Evolutionary conservation across 2,888 invertebrate genomes (phyloP).

Genomic region (Tortrix viridana): DNA sequence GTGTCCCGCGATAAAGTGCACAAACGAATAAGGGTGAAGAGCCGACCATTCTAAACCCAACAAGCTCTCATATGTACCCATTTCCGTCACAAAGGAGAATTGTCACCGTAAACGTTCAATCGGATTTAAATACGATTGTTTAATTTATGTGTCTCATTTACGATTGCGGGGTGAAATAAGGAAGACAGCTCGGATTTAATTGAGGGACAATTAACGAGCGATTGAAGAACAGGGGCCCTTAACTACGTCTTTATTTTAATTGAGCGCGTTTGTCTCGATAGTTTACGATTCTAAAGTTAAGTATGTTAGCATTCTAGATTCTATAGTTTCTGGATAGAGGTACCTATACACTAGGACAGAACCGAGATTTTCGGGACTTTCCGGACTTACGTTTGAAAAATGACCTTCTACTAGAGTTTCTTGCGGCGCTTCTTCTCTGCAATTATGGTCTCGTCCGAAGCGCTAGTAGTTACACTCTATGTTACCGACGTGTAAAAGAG

Average conservation of each 20-base stretch:
- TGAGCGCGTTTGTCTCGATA: slow-evolving; percentile 7
- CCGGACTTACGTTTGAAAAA: no score
- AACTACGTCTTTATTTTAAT: slow-evolving; percentile 22
- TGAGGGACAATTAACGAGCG: slow-evolving; percentile 33
- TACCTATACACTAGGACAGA: no score
- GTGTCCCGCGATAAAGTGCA: no score
- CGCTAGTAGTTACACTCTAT: no score
- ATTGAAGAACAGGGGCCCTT: slow-evolving; percentile 32
- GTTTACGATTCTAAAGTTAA: slow-evolving; percentile 4
- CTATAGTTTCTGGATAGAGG: no score
- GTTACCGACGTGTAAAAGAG: no score
- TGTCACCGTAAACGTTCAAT: slow-evolving; percentile 35
- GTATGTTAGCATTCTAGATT: not conserved
- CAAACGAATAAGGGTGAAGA: no score
- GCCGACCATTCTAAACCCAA: no score
- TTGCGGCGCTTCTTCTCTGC: no score
- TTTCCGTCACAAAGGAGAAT: slow-evolving; percentile 36
- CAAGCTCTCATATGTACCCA: slow-evolving; percentile 22
- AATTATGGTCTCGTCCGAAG: no score
- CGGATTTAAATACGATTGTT: slow-evolving; percentile 35
- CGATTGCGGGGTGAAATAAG: slow-evolving; percentile 27
- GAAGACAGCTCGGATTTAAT: slow-evolving; percentile 34
- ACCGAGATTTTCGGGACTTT: no score
- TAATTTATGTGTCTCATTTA: slow-evolving; percentile 35
- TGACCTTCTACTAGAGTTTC: no score